Conservation (phyloP, 1,140 invertebrate species). For the Potamilus streckersoni region DNA sequence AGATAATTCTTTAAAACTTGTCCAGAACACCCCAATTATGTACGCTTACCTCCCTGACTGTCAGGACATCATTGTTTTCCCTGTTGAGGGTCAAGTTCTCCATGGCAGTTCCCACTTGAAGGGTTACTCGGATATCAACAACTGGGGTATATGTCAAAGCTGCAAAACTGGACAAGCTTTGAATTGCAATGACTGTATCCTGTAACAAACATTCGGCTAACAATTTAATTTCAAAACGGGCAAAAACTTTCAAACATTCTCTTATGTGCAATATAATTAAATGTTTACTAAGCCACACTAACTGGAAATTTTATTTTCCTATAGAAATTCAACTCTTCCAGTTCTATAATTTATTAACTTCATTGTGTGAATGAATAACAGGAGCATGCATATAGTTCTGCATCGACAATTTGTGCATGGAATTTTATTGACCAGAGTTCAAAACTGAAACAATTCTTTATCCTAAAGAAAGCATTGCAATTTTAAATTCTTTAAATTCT, state of each 20-base stretch:
- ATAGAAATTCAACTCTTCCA: too few relatives aligned
- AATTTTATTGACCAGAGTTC: too few relatives aligned
- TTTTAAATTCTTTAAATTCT: too few relatives aligned
- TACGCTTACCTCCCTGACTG: slow-evolving; percentile 7
- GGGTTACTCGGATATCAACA: slow-evolving; percentile 3
- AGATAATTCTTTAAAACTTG: too few relatives aligned
- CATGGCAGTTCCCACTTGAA: neutral
- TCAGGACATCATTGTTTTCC: slow-evolving; percentile 15
- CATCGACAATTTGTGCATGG: too few relatives aligned
- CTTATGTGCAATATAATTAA: neutral
- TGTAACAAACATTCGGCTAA: slow-evolving; percentile 5
- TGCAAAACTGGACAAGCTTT: slow-evolving; percentile 29
- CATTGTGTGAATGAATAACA: too few relatives aligned
- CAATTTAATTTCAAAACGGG: neutral
- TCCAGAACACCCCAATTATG: too few relatives aligned
- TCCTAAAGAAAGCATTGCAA: too few relatives aligned
- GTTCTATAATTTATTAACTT: too few relatives aligned
- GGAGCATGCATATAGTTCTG: too few relatives aligned
- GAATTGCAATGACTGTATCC: slow-evolving; percentile 33
- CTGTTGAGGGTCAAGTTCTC: slow-evolving; percentile 1
- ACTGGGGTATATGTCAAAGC: slow-evolving; percentile 5
- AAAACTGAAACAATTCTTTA: too few relatives aligned
- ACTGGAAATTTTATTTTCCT: neutral
- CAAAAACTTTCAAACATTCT: neutral
- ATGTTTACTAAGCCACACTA: neutral